Evolutionary conservation across 2,888 invertebrate species (phyloP).

Genomic region (Mantis religiosa): DNA sequence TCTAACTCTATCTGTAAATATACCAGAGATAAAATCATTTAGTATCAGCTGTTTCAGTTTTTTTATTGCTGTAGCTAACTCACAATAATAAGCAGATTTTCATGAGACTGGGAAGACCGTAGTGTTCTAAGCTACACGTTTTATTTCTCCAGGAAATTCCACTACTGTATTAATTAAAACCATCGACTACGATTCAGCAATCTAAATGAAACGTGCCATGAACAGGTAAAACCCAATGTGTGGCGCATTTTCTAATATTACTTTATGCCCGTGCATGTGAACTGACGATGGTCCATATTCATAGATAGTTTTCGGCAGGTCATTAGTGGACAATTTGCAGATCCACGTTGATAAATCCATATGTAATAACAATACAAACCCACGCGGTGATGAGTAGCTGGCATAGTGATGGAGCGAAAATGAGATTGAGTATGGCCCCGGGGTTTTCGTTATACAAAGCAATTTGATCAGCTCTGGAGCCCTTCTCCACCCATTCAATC

Average conservation of each 20-base stretch:
- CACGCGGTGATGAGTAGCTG: background rate
- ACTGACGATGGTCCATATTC: background rate
- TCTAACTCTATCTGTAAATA: no score
- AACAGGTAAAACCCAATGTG: no score
- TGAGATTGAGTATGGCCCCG: background rate
- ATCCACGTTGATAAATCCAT: background rate
- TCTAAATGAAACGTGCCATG: no score
- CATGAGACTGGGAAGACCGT: no score
- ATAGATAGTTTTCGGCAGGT: background rate
- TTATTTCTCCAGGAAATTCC: no score
- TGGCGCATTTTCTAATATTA: background rate
- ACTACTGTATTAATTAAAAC: no score
- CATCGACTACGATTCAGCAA: no score
- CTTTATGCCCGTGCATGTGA: background rate
- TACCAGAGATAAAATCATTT: no score
- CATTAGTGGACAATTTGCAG: background rate
- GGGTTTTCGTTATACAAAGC: background rate
- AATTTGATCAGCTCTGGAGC: background rate
- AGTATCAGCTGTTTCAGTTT: no score
- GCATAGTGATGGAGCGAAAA: background rate
- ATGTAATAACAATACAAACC: background rate
- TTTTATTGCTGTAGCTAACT: no score
- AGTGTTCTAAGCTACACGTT: no score
- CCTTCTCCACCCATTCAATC: background rate
- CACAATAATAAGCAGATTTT: no score